Percentiles rank a stretch among this genome's conserved stretches.
Evolutionary conservation across 2,888 invertebrate genomes (phyloP).

Genomic region (Meghimatium bilineatum): DNA sequence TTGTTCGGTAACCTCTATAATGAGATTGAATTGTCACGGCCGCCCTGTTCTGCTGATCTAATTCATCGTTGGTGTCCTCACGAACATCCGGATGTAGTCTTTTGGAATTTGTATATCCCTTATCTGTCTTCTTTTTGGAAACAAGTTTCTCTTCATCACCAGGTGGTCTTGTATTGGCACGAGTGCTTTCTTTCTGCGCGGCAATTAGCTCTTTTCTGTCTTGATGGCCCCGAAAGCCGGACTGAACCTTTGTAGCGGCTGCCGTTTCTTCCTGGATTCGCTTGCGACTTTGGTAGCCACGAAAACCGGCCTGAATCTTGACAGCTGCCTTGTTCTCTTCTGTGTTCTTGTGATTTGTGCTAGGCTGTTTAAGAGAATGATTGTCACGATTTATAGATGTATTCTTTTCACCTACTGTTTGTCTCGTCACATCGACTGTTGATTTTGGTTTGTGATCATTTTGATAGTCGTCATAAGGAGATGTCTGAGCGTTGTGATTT

Average conservation of each 20-base stretch:
- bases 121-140: neutral
- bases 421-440: neutral
- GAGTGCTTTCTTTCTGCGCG: neutral
- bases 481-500: neutral
- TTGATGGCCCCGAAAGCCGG: constrained; percentile 63
- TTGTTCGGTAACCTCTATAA: constrained; percentile 40
- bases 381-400: constrained; percentile 32
- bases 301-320: constrained; percentile 47
- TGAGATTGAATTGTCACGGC: constrained; percentile 46
- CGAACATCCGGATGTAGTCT: neutral
- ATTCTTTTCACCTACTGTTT: constrained; percentile 40
- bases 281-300: constrained; percentile 43
- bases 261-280: constrained; percentile 1
- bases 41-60: constrained; percentile 16
- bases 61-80: constrained; percentile 28
- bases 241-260: constrained; percentile 64
- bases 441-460: neutral
- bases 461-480: neutral
- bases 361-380: neutral
- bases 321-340: constrained; percentile 26
- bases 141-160: neutral
- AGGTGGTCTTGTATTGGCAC: neutral
- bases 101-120: neutral
- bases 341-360: too few relatives aligned
- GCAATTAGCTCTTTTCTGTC: constrained; percentile 17